These are phyloP conservation scores for Tragopan temminckii DNA, from an alignment of 2,797 vertebrate species.

Conservation along the genomic window DNA sequence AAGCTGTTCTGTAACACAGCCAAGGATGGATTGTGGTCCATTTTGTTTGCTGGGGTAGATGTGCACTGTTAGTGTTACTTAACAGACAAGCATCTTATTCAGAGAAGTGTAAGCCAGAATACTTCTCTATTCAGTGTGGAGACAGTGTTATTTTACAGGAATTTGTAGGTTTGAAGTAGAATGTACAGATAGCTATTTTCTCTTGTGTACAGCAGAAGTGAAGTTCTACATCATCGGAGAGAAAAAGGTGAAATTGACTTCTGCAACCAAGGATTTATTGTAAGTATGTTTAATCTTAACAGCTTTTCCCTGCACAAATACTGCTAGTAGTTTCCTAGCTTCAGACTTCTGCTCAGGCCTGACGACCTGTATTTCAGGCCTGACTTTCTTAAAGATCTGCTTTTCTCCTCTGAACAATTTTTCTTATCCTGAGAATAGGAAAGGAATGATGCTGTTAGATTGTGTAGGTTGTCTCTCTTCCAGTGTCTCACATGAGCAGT, in stretches of 20 bases:
- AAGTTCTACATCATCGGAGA: not conserved
- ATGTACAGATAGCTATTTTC: not conserved
- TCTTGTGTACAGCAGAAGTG: not conserved
- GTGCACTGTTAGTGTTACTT: not conserved
- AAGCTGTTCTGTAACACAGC: not conserved
- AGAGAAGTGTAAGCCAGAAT: not conserved
- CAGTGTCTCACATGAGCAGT: not conserved
- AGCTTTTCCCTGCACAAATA: not conserved
- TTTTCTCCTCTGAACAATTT: not conserved
- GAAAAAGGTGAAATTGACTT: not conserved
- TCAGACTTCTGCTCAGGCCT: not conserved
- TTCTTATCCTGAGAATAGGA: not conserved
- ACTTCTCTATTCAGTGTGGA: not conserved
- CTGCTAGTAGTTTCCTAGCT: not conserved
- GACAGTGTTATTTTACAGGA: not conserved
- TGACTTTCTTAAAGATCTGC: not conserved
- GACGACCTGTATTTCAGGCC: not conserved
- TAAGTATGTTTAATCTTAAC: not conserved
- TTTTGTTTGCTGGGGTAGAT: not conserved
- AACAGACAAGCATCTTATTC: not conserved
- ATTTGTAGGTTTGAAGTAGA: not conserved
- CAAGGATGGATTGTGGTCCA: not conserved
- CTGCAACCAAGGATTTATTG: not conserved
- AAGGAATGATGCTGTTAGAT: not conserved
- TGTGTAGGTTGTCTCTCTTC: not conserved